Percentiles rank a stretch among this genome's conserved stretches.
phyloP scores from a whole-genome alignment of 2,113 vertebrate genomes.

The Eidolon helvum region DNA sequence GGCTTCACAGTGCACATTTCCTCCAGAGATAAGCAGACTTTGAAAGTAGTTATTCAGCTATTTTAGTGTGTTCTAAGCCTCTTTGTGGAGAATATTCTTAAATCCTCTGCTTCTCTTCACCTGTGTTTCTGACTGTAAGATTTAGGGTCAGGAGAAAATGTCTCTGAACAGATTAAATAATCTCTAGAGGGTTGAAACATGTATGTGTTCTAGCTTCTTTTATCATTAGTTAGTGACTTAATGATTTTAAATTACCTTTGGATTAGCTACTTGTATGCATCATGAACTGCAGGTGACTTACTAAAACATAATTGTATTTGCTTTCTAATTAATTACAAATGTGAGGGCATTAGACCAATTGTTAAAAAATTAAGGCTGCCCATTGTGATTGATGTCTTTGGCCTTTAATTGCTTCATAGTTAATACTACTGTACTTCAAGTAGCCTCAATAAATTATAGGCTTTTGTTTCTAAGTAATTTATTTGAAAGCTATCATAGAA shows the following conservation, averaged over 20 bases:
- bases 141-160: neutral
- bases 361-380: neutral
- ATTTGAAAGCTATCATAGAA: neutral
- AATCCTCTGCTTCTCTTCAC: neutral
- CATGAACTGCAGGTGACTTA: neutral
- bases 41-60: neutral
- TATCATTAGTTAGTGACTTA: neutral
- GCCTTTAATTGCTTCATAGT: neutral
- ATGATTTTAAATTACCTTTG: neutral
- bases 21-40: neutral
- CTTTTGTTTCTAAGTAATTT: conserved; percentile 28
- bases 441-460: neutral
- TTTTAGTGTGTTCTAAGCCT: neutral
- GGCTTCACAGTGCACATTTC: neutral
- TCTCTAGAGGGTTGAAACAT: neutral
- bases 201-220: neutral
- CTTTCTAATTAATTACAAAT: neutral
- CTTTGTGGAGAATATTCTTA: neutral
- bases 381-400: neutral
- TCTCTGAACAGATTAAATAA: neutral
- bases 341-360: neutral
- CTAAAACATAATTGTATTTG: neutral
- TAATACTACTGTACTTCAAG: neutral
- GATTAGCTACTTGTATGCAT: neutral
- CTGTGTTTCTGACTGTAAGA: neutral